Base-by-base conservation (phyloP, 2,888 invertebrate genomes). In the Craniophora ligustri region DNA sequence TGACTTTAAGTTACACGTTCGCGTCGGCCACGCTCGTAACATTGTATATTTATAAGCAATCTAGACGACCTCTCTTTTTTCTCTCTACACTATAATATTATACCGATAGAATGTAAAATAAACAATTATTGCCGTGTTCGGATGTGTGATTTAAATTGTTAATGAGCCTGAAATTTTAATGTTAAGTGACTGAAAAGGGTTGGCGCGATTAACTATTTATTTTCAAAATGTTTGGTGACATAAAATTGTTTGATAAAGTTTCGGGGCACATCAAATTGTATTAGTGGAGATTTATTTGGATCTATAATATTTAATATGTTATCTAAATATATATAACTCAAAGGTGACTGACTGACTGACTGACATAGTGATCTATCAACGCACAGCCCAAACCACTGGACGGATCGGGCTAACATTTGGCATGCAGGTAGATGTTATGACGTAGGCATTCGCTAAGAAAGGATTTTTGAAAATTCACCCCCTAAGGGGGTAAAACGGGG, bases 1-100 rank as follows among this genome's bases (percentile, higher is more conserved):
- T 42, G 62, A 63, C 74, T 72, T 62, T 65, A 76, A 76, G 64
- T 72, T 76, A 71, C 59, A 69, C 46, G 57, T 58, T 58, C 54
- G 67, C 68, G 77, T 75, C 75, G 73, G 72, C 60, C 47, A 44
- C 36, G 40, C 45, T 45, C 48, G 50, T 34, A 56, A 35, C 77
- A 78, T 84, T 74, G 72, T 76, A 78, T 82, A 84, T 85, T 82
- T 82, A 84, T 76, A 81, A 79, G 79, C 76, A 82, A 84, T 84
- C 72, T 74, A 50, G 54, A 44, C 38, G 47, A 46, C 46, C 62
- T 61, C 54, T 57, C 71, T 72, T 73, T 72, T 75, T n/a, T n/a
- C n/a, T 65, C 50, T 46, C 58, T 59, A 71, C 69, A 65, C 56
- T 75, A 69, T 69, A 66, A 57, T 68, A n/a, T n/a, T n/a, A 59